Conservation (phyloP, 2,888 invertebrate genomes). For the Ichneumoninae sp. region DNA sequence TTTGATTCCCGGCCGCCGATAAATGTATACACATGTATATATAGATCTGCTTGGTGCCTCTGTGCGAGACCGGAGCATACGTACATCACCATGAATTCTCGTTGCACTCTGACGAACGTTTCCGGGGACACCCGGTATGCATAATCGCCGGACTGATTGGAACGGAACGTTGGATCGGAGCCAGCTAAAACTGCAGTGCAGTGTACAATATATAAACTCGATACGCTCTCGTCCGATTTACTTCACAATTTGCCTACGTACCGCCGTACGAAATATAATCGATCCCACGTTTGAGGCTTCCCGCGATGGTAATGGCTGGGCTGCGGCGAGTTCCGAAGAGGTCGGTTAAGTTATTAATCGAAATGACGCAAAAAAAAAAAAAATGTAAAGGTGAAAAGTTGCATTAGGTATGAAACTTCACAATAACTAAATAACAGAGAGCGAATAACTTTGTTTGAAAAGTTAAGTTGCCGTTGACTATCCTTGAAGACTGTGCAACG, state of each 20-base stretch:
- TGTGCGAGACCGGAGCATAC: slow-evolving; percentile 25
- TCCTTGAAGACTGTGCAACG: too few relatives aligned
- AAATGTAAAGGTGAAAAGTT: neutral
- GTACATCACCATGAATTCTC: slow-evolving; percentile 39
- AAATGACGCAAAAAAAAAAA: neutral
- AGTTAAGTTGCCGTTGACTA: neutral
- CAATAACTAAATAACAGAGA: neutral
- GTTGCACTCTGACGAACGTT: slow-evolving; percentile 53
- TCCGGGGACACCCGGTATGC: slow-evolving; percentile 62
- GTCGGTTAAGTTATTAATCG: neutral
- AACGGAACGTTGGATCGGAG: slow-evolving; percentile 62
- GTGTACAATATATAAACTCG: slow-evolving; percentile 16
- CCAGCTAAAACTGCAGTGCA: slow-evolving; percentile 35
- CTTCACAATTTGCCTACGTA: slow-evolving; percentile 11
- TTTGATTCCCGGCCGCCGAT: neutral
- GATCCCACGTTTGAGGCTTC: neutral
- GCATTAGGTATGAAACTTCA: neutral
- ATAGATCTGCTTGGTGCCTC: neutral
- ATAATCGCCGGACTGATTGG: slow-evolving; percentile 62
- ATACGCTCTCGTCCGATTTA: slow-evolving; percentile 2
- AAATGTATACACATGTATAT: slow-evolving; percentile 4
- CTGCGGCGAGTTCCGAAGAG: neutral
- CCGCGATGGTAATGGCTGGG: neutral
- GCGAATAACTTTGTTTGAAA: neutral
- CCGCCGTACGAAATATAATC: neutral